Evolutionary conservation across 2,797 vertebrate species (phyloP).

Genomic region (Lepus oiostolus): DNA sequence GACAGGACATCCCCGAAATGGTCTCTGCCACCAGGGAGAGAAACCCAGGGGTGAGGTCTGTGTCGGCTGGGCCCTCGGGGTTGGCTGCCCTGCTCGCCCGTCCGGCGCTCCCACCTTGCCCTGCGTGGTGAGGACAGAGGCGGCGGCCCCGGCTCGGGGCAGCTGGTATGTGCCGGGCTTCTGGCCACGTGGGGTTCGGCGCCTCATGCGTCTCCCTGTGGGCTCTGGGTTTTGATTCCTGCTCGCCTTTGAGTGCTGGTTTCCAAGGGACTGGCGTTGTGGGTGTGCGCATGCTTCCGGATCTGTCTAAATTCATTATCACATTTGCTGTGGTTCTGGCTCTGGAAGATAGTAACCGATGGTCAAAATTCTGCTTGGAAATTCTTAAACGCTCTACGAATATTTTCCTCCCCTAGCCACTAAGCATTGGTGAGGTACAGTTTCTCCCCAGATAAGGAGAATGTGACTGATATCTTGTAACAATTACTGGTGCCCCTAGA

Average conservation of each 20-base stretch:
- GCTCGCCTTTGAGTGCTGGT: neutral
- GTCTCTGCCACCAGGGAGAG: too few relatives aligned
- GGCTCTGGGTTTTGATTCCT: too few relatives aligned
- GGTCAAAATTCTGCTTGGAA: neutral
- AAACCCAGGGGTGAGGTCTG: neutral
- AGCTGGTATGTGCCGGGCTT: too few relatives aligned
- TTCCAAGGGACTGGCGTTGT: too few relatives aligned
- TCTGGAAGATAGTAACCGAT: neutral
- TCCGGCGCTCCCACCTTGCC: too few relatives aligned
- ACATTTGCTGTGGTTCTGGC: neutral
- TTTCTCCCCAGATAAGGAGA: neutral
- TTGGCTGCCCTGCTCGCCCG: fast-evolving
- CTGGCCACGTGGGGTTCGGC: too few relatives aligned
- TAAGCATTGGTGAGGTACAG: neutral
- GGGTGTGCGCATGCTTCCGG: too few relatives aligned
- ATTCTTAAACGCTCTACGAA: neutral
- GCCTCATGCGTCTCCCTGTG: too few relatives aligned
- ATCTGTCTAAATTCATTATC: too few relatives aligned
- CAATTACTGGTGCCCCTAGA: neutral
- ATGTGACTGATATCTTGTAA: neutral
- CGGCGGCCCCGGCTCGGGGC: too few relatives aligned
- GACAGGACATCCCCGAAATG: too few relatives aligned
- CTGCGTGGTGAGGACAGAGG: too few relatives aligned
- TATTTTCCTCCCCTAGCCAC: neutral
- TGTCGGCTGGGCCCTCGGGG: neutral